Conservation (phyloP, 2,888 invertebrate genomes). For the Oasisia sp. region DNA sequence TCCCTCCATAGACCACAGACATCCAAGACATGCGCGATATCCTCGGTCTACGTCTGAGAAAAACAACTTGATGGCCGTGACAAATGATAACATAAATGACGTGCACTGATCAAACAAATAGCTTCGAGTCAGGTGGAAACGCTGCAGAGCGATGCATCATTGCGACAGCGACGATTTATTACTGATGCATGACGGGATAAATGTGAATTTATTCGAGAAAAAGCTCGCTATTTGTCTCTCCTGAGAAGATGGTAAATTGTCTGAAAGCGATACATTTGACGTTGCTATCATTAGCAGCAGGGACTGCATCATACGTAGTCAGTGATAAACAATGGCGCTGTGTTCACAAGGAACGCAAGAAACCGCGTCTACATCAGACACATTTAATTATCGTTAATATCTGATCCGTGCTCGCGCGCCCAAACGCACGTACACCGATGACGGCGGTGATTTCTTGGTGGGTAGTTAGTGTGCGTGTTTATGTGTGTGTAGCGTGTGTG, state of each 20-base stretch:
- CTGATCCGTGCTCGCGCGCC: not conserved
- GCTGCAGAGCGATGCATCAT: not conserved
- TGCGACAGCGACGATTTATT: not conserved
- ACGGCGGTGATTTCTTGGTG: no score
- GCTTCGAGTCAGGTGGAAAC: not conserved
- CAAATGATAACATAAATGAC: not conserved
- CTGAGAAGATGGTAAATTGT: not conserved
- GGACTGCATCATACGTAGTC: not conserved
- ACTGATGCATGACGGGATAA: not conserved
- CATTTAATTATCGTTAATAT: not conserved
- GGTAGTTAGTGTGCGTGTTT: no score
- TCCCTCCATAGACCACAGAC: not conserved
- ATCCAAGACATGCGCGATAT: not conserved
- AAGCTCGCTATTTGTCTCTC: not conserved
- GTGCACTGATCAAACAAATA: not conserved
- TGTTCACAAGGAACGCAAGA: no score
- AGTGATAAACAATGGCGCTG: not conserved
- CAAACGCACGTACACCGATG: no score
- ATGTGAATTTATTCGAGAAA: not conserved
- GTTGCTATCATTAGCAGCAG: not conserved
- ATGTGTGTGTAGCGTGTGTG: no score
- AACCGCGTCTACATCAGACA: not conserved
- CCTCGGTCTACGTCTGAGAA: not conserved
- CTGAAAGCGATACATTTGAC: not conserved
- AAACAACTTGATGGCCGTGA: not conserved